A percentile compares a stretch with the other conserved stretches of the same genome.
phyloP scores from a whole-genome alignment of 2,113 vertebrate genomes.

The Bettongia penicillata region DNA sequence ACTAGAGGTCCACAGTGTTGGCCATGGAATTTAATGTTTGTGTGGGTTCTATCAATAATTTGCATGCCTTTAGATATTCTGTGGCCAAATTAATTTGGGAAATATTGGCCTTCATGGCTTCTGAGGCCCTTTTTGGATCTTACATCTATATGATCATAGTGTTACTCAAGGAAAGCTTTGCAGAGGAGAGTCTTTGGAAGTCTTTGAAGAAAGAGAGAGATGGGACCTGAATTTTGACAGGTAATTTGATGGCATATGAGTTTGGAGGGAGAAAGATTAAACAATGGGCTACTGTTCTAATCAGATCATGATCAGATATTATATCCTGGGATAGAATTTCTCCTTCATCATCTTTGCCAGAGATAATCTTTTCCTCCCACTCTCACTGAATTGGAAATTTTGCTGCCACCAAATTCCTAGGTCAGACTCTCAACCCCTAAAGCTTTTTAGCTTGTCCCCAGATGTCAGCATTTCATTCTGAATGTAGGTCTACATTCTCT shows the following conservation, averaged over 20 bases:
- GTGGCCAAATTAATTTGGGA: background rate
- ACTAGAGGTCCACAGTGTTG: background rate
- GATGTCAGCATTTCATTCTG: constrained; percentile 19
- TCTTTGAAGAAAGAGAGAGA: background rate
- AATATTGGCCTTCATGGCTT: background rate
- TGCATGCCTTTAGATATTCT: background rate
- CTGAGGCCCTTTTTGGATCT: background rate
- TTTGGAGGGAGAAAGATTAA: background rate
- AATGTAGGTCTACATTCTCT: background rate
- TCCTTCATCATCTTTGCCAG: background rate
- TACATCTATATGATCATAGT: background rate
- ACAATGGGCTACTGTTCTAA: background rate
- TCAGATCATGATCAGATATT: background rate
- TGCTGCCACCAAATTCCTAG: background rate
- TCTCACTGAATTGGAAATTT: background rate
- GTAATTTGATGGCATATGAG: background rate
- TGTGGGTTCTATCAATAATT: background rate
- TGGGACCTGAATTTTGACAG: background rate
- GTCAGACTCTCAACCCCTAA: background rate
- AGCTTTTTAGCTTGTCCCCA: constrained; percentile 24
- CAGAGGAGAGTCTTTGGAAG: background rate
- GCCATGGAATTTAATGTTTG: background rate
- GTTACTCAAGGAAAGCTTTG: background rate
- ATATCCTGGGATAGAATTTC: background rate
- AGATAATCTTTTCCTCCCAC: background rate